Evolutionary conservation across 1,140 invertebrate genomes (phyloP), one percentile per base, ranked within the genome.

Genomic region (Teleogryllus occipitalis): DNA sequence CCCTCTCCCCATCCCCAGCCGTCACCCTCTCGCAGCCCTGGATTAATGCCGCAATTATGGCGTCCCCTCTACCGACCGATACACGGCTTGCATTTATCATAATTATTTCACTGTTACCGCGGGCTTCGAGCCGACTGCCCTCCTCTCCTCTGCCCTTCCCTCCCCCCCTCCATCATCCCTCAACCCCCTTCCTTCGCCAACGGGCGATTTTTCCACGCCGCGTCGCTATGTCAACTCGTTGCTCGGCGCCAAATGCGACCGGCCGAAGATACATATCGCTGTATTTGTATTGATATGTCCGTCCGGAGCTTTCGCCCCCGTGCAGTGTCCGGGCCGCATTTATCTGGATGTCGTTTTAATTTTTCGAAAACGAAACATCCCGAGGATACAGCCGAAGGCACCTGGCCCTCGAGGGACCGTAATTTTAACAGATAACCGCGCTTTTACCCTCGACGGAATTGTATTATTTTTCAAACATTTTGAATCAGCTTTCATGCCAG

Each of bases 1-100:
- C 54, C 54, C 54, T 65, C 54, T 65, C 18, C 54, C 1, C 54
- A 7, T 7, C 18, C 54, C 54, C 54, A 65, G 10, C 18, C 54
- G 18, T 18, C 54, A 65, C 18, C 54, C 54, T 14, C 18, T 65
- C 54, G 54, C 18, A 18, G 10, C 10, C 54, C 54, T 14, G 54
- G 54, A 65, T 65, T 65, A 65, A 65, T 65, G 54, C 7, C 54
- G 54, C 54, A 65, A 65, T 65, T 65, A 65, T 65, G 54, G 54
- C 10, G 18, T 7, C 54, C 54, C 10, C 54, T 7, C 54, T 18
- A 65, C 54, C 18, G 54, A 18, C 18, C 54, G 18, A 65, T 65
- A 65, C 54, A 65, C 54, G 54, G 54, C 54, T 65, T 65, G 54
- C 54, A 65, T 65, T 65, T 65, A 65, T 65, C 54, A 65, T 65